Evolutionary conservation across 64 coral and sea anemone species (phyloP), one percentile per base, ranked within the genome.

Genomic region (Trachythela sp.): DNA sequence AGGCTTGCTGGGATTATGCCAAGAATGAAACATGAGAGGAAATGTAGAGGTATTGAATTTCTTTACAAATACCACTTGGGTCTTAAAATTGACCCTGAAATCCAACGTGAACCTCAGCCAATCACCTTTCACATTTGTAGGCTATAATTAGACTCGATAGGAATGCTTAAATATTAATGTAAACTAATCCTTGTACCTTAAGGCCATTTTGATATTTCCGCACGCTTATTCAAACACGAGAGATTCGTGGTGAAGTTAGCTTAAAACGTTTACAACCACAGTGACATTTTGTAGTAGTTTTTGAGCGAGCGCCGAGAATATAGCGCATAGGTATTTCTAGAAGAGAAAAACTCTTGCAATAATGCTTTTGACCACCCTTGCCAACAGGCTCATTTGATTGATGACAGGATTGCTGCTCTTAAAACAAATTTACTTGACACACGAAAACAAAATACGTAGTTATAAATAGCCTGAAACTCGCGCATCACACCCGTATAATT

Each of bases 371-470:
- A 80, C 33, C 27, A 80, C 26, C 32, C 75, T 0, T 80, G 75
- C 75, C 75, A 80, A 80, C 8, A 80, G 31, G 31, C 9, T 29
- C 20, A 37, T 80, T 15, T 80, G 75, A 80, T 35, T 80, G 75
- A 34, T 80, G 75, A 80, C 75, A 80, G 75, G 27, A 80, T 39
- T 39, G 31, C 18, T 80, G 75, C 75, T 80, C 75, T 80, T 39
- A 80, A 80, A 80, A 80, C 75, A 80, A 80, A 80, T 80, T 80
- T 80, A 2, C 75, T 80, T 80, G 75, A 37, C 75, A 80, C 75
- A 80, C 75, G 75, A 80, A 80, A 80, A 80, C 75, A 80, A 80
- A 80, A 80, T 80, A 80, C 10, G 33, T 37, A 10, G 75, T 37
- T 80, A 80, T 36, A 80, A 80, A 80, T 80, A 80, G 75, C 75